Evolutionary conservation across 2,888 invertebrate species (phyloP), one percentile per base, ranked within the genome.

Genomic region (Smittia aterrima): DNA sequence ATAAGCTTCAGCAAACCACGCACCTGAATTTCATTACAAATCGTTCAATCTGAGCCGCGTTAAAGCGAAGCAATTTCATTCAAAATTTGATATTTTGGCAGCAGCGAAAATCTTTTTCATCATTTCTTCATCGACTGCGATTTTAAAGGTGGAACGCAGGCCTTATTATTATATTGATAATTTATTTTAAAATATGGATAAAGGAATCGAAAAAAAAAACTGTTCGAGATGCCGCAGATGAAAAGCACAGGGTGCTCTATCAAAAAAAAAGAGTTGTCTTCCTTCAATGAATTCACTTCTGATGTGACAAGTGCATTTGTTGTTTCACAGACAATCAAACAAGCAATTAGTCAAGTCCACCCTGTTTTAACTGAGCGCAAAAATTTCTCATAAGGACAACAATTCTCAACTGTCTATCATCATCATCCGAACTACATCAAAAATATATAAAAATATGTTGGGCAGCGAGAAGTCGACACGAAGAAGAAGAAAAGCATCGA

Each of bases 131-230:
- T 47, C 47, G 47, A 47, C 2, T 47, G 7, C 16, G 47, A 11
- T 6, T 47, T 47, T 16, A 13, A 13, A 47, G 47, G 47, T 47
- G 47, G 47, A 47, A 47, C 47, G 47, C 7, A 47, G 47, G 47
- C 68, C 68, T 68, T 68, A 68, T 68, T 68, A 68, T 68, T 68
- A 68, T 68, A 68, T 68, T 68, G 68, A 68, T 68, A 68, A 68
- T 68, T 68, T 68, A 68, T 68, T 68, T 68, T 68, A 68, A 68
- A 68, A 68, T 68, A 68, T 68, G 68, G 68, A 68, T 68, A 68
- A 68, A 32, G 41, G 40, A 68, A 68, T 68, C 24, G 68, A 68
- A 47, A 41, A 47, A 66, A 53, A 66, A n/a, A n/a, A n/a, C 32
- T 66, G 32, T 40, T 68, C 41, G 47, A 68, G 24, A 68, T 68